Evolutionary conservation across 1,140 invertebrate species (phyloP), one percentile per base, ranked within the genome.

Genomic region (Drosophila ercepeae): DNA sequence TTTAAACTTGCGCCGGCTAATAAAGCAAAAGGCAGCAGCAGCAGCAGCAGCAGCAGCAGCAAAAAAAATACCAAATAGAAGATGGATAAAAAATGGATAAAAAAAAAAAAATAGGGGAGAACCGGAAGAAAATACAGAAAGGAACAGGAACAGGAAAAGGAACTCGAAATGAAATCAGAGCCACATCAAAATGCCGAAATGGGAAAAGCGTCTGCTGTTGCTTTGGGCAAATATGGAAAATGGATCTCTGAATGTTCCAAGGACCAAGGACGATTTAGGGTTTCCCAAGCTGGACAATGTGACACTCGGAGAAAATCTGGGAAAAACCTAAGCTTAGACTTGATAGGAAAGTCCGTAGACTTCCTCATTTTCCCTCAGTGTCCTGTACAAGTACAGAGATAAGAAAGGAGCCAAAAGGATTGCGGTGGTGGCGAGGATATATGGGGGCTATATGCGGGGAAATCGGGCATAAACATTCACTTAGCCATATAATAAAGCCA

Each of bases 401-500:
- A 48, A 69, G 51, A 16, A 48, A 48, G 44, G 21, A 53, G 34
- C 11, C 34, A 1, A 42, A 51, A 67, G 53, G 65, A 64, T 61
- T 67, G 21, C 11, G 39, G 18, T 25, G 27, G 11, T 6, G 36
- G 4, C 7, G 36, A 14, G 36, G 36, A 14, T 1, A 7, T 7
- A 16, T 39, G 36, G 13, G 8, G 46, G 36, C 52, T 39, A 60
- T 41, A 45, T 76, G 50, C 59, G n/a, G 39, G 54, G 50, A 77
- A 82, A 76, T 74, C 78, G 79, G 79, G 71, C 79, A 83, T 74
- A 71, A 84, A 63, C 79, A 78, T 83, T 83, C 79, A 78, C 78
- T 83, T 84, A 84, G 75, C 55, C 75, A 65, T 65, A 65, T 70
- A 65, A 79, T 79, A 79, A 79, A 79, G 61, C 59, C 58, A 64